Percentiles rank a stretch among this genome's conserved stretches.
These are phyloP conservation scores for Propithecus coquereli DNA, from an alignment of 2,113 vertebrate species.

Conservation along the genomic window DNA sequence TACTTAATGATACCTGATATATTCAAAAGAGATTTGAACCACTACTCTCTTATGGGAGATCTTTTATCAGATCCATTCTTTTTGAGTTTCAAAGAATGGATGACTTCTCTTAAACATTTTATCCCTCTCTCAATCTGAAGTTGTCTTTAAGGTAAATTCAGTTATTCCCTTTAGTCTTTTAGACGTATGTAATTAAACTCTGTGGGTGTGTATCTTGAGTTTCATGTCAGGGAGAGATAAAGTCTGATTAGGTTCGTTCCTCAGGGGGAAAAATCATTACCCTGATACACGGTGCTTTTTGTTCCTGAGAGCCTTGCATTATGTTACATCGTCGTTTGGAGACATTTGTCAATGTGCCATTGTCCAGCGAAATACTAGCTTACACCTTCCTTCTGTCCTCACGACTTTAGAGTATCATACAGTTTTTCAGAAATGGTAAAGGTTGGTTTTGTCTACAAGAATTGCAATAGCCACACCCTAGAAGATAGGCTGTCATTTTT, in stretches of 20 bases:
- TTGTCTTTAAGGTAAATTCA: conserved; percentile 40
- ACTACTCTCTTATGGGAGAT: background rate
- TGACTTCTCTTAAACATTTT: conserved; percentile 1
- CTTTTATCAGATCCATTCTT: background rate
- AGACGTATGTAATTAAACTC: conserved; percentile 35
- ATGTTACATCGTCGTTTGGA: conserved; percentile 9
- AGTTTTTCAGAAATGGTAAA: background rate
- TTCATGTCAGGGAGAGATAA: conserved; percentile 29
- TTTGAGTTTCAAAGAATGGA: conserved; percentile 24
- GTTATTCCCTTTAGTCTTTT: background rate
- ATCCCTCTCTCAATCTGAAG: conserved; percentile 24
- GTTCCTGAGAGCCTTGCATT: background rate
- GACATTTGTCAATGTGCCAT: background rate
- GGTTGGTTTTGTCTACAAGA: background rate
- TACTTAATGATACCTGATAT: background rate
- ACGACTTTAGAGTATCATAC: background rate
- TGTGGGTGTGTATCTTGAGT: conserved; percentile 33
- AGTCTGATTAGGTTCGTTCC: conserved; percentile 33
- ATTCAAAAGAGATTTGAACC: background rate
- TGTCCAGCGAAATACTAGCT: background rate
- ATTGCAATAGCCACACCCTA: background rate
- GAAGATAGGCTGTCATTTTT: background rate
- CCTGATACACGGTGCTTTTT: conserved; percentile 14
- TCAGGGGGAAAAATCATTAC: background rate
- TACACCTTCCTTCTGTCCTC: background rate